Conservation (phyloP, 2,113 vertebrate species). For the Epinephelus cyanopodus region DNA sequence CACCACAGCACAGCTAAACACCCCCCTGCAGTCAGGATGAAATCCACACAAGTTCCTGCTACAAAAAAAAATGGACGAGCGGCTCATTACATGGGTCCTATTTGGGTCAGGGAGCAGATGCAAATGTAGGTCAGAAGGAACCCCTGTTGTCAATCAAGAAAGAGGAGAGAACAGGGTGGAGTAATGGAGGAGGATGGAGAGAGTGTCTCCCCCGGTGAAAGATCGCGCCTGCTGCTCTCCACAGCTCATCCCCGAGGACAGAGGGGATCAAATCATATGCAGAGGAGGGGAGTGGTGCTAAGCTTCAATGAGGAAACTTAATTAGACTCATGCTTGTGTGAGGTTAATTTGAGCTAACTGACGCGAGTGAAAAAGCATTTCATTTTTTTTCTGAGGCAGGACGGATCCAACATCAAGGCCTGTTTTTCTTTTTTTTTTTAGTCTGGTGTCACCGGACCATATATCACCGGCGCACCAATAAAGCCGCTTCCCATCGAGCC, state of each 20-base stretch:
- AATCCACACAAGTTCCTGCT: constrained; percentile 62
- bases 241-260: constrained; percentile 52
- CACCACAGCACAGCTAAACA: constrained; percentile 34
- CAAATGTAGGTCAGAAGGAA: constrained; percentile 84
- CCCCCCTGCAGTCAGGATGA: constrained; percentile 45
- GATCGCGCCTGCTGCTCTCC: constrained; percentile 56
- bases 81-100: constrained; percentile 76
- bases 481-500: constrained; percentile 63
- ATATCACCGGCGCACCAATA: constrained; percentile 25
- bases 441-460: constrained; percentile 38
- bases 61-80: constrained; percentile 36
- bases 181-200: constrained; percentile 37
- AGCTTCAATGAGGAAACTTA: constrained; percentile 66
- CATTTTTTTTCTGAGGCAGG: constrained; percentile 81
- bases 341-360: constrained; percentile 63
- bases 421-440: neutral
- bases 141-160: constrained; percentile 81
- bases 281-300: constrained; percentile 38
- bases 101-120: constrained; percentile 84
- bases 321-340: constrained; percentile 67
- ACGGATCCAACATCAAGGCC: constrained; percentile 34
- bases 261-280: constrained; percentile 50
- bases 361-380: constrained; percentile 47
- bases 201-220: constrained; percentile 47
- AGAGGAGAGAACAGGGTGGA: constrained; percentile 46